These are phyloP conservation scores for Metacarcinus magister DNA, from an alignment of 2,888 invertebrate genomes.

Conservation along the genomic window DNA sequence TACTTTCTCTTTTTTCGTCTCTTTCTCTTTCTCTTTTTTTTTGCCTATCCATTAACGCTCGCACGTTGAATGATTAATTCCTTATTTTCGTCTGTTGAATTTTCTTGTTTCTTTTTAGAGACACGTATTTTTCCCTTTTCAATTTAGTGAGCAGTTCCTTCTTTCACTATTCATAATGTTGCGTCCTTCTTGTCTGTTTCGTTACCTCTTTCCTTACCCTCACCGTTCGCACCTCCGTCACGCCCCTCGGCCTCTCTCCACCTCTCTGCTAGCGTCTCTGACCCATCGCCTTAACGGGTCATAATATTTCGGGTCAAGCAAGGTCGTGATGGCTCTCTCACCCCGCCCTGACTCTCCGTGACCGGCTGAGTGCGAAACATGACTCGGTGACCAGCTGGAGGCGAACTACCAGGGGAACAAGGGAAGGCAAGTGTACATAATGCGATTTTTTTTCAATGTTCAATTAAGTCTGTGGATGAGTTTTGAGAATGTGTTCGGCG, in stretches of 20 bases:
- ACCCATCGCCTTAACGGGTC: constrained; percentile 3
- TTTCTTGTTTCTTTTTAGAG: not conserved
- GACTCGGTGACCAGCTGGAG: constrained; percentile 43
- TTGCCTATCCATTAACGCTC: not conserved
- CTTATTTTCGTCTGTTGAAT: not conserved
- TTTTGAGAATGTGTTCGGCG: not conserved
- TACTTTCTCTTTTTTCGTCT: constrained; percentile 26
- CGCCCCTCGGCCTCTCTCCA: constrained; percentile 6
- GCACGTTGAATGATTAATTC: not conserved
- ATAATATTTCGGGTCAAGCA: constrained; percentile 49
- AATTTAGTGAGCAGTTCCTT: not conserved
- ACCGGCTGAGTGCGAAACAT: constrained; percentile 32
- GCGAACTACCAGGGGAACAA: not conserved
- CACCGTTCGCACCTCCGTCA: not conserved
- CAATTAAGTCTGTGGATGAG: not conserved
- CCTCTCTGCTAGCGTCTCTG: not conserved
- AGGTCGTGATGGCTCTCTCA: constrained; percentile 38
- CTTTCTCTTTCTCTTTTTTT: not conserved
- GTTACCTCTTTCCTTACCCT: not conserved
- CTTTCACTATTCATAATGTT: not conserved
- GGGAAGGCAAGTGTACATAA: not conserved
- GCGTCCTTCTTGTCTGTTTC: not conserved
- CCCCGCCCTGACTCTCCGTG: constrained; percentile 38
- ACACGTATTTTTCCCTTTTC: not conserved
- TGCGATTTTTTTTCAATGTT: not conserved